Evolutionary conservation across 2,113 vertebrate species (phyloP), one percentile per base, ranked within the genome.

Genomic region (Heteronetta atricapilla): DNA sequence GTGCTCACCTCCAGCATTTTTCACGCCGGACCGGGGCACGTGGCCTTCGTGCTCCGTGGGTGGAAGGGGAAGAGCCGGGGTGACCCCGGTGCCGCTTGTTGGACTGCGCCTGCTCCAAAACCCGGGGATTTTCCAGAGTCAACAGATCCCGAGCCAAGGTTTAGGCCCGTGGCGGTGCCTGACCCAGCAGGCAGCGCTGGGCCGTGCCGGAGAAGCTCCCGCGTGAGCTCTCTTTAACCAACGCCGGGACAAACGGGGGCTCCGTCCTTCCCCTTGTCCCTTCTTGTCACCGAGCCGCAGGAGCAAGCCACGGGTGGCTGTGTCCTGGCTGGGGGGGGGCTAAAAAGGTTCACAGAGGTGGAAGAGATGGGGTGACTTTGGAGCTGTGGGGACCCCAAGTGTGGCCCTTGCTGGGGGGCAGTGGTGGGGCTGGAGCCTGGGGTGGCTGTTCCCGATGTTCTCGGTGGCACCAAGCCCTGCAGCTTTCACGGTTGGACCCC

Each of bases 251-350:
- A 75, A 63, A 25, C n/a, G 13, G 50, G 33, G 68, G 40, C 75
- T 82, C 52, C 33, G 0, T 67, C 64, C 69, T 75, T 5, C 22
- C 36, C 31, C 26, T 59, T 33, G 6, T 36, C 21, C 38, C 31
- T 55, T 2, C 3, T 73, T 12, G 13, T 76, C 72, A 28, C 29
- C 0, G 2, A 78, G 72, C 17, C 0, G 4, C 36, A 69, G 66
- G 70, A 18, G 46, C 0, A 2, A 78, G 58, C 58, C 5, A n/a
- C 1, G 0, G 0, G 0, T 58, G n/a, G 52, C 64, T 3, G 0
- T 31, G 36, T 40, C 42, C 60, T 0, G 2, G 15, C 23, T 70
- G 16, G 48, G 48, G 48, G n/a, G n/a, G n/a, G n/a, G n/a, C n/a
- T n/a, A n/a, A n/a, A n/a, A n/a, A n/a, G n/a, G 22, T 58, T 82